A percentile compares a stretch with the other conserved stretches of the same genome.
These are phyloP conservation scores for Habroteleia sp. DNA, from an alignment of 2,888 invertebrate genomes.

Conservation along the genomic window DNA sequence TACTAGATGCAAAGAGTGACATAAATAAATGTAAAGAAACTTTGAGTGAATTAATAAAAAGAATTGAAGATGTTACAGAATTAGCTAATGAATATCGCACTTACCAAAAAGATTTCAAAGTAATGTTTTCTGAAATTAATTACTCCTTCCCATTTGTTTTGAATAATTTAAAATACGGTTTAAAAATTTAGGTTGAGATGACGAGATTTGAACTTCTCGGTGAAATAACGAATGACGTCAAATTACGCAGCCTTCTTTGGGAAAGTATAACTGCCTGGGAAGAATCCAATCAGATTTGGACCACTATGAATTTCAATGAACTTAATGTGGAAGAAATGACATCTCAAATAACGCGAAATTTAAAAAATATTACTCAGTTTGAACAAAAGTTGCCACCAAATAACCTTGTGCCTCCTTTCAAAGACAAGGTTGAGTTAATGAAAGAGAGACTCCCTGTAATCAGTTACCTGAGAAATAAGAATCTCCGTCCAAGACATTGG, in stretches of 20 bases:
- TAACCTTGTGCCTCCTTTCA: slow-evolving; percentile 89
- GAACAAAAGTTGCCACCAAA: slow-evolving; percentile 93
- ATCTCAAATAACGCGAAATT: slow-evolving; percentile 85
- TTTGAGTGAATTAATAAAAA: slow-evolving; percentile 85
- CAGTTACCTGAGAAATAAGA: slow-evolving; percentile 90
- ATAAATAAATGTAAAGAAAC: slow-evolving; percentile 85
- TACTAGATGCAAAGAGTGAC: slow-evolving; percentile 88
- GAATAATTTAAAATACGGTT: neutral
- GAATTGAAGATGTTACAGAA: slow-evolving; percentile 85
- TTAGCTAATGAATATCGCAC: slow-evolving; percentile 88
- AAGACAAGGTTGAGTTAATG: slow-evolving; percentile 89
- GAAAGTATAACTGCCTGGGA: slow-evolving; percentile 90
- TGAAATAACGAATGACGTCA: slow-evolving; percentile 89
- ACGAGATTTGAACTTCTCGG: slow-evolving; percentile 91
- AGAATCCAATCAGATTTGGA: slow-evolving; percentile 86
- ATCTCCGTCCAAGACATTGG: slow-evolving; percentile 92
- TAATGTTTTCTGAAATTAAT: slow-evolving; percentile 73
- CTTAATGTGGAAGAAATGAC: slow-evolving; percentile 89
- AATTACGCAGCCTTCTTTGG: slow-evolving; percentile 90
- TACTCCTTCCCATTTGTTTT: no score
- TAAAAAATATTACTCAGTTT: slow-evolving; percentile 88
- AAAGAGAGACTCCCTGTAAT: slow-evolving; percentile 91
- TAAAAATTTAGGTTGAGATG: slow-evolving; percentile 86
- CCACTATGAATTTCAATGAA: slow-evolving; percentile 83
- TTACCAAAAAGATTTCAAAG: slow-evolving; percentile 93